Percentiles rank a stretch among this genome's conserved stretches.
Evolutionary conservation across 2,888 invertebrate genomes (phyloP).

Genomic region (Lithophane ornitopus): DNA sequence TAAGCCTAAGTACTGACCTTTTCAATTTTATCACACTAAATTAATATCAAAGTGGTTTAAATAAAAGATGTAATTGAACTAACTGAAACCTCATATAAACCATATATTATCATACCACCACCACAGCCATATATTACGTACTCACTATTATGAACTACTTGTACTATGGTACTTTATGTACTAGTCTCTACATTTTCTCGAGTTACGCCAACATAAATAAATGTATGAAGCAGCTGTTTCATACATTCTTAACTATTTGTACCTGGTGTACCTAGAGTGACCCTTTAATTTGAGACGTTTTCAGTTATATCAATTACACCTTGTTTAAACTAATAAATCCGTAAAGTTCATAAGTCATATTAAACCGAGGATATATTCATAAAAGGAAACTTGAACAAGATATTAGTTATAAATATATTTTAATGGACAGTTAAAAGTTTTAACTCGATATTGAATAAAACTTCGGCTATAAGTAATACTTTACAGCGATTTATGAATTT

Average conservation of each 20-base stretch:
- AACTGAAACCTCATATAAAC: background rate
- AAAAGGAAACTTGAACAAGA: constrained; percentile 10
- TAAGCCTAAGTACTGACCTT: background rate
- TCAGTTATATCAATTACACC: background rate
- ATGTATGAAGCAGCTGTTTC: background rate
- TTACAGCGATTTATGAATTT: constrained; percentile 43
- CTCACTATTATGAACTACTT: background rate
- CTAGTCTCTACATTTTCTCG: background rate
- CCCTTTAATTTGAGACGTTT: background rate
- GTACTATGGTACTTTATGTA: too few relatives aligned
- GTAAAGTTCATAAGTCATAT: background rate
- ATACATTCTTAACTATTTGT: background rate
- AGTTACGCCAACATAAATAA: background rate
- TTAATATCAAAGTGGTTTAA: background rate
- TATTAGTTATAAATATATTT: constrained; percentile 33
- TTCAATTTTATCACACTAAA: background rate
- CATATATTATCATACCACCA: too few relatives aligned
- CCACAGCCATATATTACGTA: too few relatives aligned
- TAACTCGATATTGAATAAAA: constrained; percentile 46
- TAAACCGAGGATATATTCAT: background rate
- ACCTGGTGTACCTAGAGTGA: too few relatives aligned
- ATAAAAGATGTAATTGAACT: background rate
- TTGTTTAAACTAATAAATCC: background rate
- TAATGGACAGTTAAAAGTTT: constrained; percentile 45
- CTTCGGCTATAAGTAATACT: constrained; percentile 33